Evolutionary conservation across 2,797 vertebrate genomes (phyloP).

Genomic region (Hypotaenidia philippensis): DNA sequence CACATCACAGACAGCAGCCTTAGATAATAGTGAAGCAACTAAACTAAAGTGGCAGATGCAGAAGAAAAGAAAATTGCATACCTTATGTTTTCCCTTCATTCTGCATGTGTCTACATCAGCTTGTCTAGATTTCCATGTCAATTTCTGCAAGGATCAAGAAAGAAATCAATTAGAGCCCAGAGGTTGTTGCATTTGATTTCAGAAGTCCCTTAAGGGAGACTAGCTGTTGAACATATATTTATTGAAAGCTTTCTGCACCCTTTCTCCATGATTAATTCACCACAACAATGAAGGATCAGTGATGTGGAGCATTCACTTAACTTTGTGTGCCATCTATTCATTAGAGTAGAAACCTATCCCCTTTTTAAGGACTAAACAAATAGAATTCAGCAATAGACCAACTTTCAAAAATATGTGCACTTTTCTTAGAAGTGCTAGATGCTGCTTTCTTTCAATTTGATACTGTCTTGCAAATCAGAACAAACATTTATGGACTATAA

Average conservation of each 20-base stretch:
- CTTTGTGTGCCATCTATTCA: conserved; percentile 52
- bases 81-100: conserved; percentile 99
- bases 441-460: conserved; percentile 3
- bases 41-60: conserved; percentile 77
- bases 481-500: background rate
- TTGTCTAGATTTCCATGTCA: conserved; percentile 99
- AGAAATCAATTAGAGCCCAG: conserved; percentile 79
- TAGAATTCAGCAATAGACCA: background rate
- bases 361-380: background rate
- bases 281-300: conserved; percentile 37
- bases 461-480: conserved; percentile 13
- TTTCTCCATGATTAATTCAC: conserved; percentile 74
- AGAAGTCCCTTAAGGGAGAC: conserved; percentile 69
- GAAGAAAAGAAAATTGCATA: conserved; percentile 82
- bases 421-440: background rate
- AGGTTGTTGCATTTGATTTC: conserved; percentile 73
- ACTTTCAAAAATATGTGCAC: background rate
- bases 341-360: conserved; percentile 16
- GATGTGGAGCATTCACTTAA: conserved; percentile 44
- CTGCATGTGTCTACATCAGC: conserved; percentile 97
- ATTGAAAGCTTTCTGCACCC: conserved; percentile 70
- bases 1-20: conserved; percentile 50
- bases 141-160: conserved; percentile 88
- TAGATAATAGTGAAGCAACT: conserved; percentile 72
- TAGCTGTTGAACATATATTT: conserved; percentile 66